Evolutionary conservation across 2,888 invertebrate genomes (phyloP), one percentile per base, ranked within the genome.

Genomic region (Drosophila anomalata): DNA sequence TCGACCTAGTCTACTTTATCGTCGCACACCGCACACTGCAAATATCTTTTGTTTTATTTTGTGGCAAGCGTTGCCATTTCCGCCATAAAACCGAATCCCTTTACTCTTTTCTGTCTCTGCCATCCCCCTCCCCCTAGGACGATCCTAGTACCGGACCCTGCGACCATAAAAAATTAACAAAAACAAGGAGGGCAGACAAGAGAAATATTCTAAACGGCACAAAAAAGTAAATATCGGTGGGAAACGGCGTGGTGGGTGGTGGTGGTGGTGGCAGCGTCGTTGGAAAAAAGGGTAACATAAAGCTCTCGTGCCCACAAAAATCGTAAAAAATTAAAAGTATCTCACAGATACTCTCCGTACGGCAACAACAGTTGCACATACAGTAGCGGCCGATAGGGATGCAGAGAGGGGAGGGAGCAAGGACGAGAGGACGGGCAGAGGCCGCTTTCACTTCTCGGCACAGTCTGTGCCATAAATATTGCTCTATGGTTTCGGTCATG

Each of bases 291-390:
- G 67, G 60, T 67, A 66, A 66, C 72, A 79, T 74, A 73, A 71
- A 85, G 70, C 77, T 68, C 53, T 68, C 48, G 67, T 68, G 70
- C 66, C 75, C 75, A 60, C 75, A 84, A 78, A 80, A 82, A 84
- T 82, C 81, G 87, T 87, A 84, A 83, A 86, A 84, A 87, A 85
- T 87, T 77, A 79, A 84, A 85, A 79, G 86, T 81, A 84, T 84
- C 83, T 87, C 74, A 48, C 73, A 79, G 82, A 84, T 78, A 84
- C 77, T 51, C 66, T 39, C 14, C 66, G 66, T 39, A 31, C 56
- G 52, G 47, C 46, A 73, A 71, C 60, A 75, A 65, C 79, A 75
- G 70, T 66, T 77, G 82, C 76, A 59, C 56, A 65, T 65, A 17
- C 17, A 12, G 22, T 12, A 2, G 6, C 9, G 11, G 4, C 5